Percentiles rank a stretch among this genome's conserved stretches.
These are phyloP conservation scores for Ceratosolen fusciceps DNA, from an alignment of 1,140 invertebrate genomes.

Conservation along the genomic window DNA sequence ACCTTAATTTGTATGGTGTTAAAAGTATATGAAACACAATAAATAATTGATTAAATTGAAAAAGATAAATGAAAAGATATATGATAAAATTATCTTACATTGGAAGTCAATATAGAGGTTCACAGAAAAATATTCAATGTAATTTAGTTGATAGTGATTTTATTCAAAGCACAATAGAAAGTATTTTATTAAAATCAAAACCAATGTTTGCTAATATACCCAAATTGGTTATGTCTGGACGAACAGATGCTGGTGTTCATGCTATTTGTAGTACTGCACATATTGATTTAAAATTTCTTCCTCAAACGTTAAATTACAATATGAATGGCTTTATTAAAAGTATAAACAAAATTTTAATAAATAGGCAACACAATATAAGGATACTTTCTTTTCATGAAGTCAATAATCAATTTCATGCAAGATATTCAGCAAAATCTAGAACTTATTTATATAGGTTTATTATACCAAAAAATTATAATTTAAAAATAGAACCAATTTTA, in stretches of 20 bases:
- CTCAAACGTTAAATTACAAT: slow-evolving; percentile 65
- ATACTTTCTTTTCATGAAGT: slow-evolving; percentile 74
- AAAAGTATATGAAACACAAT: not conserved
- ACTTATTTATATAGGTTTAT: slow-evolving; percentile 80
- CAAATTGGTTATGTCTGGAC: slow-evolving; percentile 60
- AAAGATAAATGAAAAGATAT: slow-evolving; percentile 36
- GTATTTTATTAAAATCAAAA: slow-evolving; percentile 64
- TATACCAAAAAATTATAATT: slow-evolving; percentile 58
- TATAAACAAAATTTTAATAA: slow-evolving; percentile 66
- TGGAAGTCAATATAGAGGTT: slow-evolving; percentile 69
- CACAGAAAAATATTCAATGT: slow-evolving; percentile 69
- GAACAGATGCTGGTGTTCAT: slow-evolving; percentile 83
- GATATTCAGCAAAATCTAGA: slow-evolving; percentile 74
- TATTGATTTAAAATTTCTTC: slow-evolving; percentile 72
- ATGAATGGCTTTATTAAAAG: slow-evolving; percentile 43
- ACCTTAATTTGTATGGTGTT: too few species aligned
- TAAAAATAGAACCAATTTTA: not conserved
- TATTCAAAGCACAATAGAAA: slow-evolving; percentile 78
- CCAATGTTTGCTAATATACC: slow-evolving; percentile 53
- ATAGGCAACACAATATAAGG: slow-evolving; percentile 72
- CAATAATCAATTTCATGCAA: slow-evolving; percentile 74
- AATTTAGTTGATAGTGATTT: slow-evolving; percentile 71
- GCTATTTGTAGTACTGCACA: slow-evolving; percentile 76
- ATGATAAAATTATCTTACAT: slow-evolving; percentile 60
- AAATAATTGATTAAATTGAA: not conserved